phyloP scores from a whole-genome alignment of 2,113 vertebrate genomes.

The Todiramphus saurophagus region DNA sequence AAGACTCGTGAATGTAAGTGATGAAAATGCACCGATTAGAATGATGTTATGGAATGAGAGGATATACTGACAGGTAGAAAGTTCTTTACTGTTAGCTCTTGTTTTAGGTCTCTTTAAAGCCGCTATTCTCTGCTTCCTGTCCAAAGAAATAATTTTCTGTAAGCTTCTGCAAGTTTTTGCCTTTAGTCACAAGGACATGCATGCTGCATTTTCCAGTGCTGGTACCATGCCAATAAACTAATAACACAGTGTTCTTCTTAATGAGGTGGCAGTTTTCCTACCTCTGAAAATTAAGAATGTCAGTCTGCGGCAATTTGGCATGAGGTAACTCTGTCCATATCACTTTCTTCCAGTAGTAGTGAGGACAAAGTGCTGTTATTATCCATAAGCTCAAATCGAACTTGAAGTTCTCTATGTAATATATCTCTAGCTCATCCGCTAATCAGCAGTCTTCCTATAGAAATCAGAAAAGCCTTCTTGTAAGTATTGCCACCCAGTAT shows the following conservation, averaged over 20 bases:
- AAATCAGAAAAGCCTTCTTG: neutral
- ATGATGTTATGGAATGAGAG: neutral
- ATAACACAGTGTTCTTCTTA: constrained; percentile 64
- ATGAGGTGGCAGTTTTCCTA: constrained; percentile 72
- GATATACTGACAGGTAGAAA: neutral
- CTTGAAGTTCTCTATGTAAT: constrained; percentile 27
- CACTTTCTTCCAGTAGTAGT: constrained; percentile 43
- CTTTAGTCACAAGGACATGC: constrained; percentile 44
- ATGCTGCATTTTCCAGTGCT: constrained; percentile 23
- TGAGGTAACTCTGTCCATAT: constrained; percentile 28
- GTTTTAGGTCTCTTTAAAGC: neutral
- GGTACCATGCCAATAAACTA: constrained; percentile 55
- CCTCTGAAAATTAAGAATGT: constrained; percentile 72
- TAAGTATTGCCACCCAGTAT: neutral
- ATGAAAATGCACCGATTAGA: neutral
- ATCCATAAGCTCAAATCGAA: constrained; percentile 42
- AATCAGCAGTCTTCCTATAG: neutral
- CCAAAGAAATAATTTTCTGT: constrained; percentile 46
- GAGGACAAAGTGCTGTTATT: constrained; percentile 47
- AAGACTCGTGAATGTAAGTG: neutral
- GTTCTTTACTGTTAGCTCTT: neutral
- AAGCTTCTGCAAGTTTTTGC: constrained; percentile 22
- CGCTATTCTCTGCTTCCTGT: neutral
- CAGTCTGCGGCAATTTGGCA: constrained; percentile 69
- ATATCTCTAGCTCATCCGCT: neutral